These are phyloP conservation scores for Nanorana parkeri DNA, from an alignment of 2,113 vertebrate species.

Conservation along the genomic window DNA sequence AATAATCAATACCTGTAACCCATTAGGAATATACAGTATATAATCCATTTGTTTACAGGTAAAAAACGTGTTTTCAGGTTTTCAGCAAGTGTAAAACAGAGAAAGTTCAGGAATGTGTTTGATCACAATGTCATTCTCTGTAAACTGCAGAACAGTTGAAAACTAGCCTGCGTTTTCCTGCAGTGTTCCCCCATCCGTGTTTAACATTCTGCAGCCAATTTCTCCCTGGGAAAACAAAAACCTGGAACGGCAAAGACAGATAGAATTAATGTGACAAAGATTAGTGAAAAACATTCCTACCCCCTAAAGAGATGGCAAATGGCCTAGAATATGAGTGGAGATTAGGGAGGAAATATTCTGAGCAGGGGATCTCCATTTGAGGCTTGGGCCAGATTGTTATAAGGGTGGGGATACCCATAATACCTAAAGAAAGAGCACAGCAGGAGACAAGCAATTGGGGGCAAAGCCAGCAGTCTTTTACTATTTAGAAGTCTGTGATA, in stretches of 20 bases:
- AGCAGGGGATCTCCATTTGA: conserved; percentile 57
- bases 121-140: conserved; percentile 8
- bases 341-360: conserved; percentile 55
- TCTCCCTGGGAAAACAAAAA: conserved; percentile 57
- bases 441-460: conserved; percentile 6
- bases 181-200: conserved; percentile 37
- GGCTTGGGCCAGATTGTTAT: conserved; percentile 44
- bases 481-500: conserved; percentile 28
- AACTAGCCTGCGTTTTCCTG: conserved; percentile 18
- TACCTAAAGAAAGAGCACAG: conserved; percentile 27
- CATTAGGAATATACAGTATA: background rate
- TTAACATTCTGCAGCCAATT: conserved; percentile 51
- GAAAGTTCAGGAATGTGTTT: conserved; percentile 31
- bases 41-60: background rate
- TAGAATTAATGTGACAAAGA: conserved; percentile 57
- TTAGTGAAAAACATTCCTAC: conserved; percentile 54
- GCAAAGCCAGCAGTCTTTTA: conserved; percentile 13
- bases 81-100: background rate
- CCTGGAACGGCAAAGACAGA: conserved; percentile 53
- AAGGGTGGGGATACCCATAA: conserved; percentile 49
- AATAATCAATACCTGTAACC: background rate
- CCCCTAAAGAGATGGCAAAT: conserved; percentile 56
- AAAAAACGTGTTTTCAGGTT: background rate
- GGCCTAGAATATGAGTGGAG: conserved; percentile 57
- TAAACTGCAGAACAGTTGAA: conserved; percentile 16